A percentile compares a stretch with the other conserved stretches of the same genome.
Conservation (phyloP, 2,797 vertebrate species). For the Rhinophrynus dorsalis region DNA sequence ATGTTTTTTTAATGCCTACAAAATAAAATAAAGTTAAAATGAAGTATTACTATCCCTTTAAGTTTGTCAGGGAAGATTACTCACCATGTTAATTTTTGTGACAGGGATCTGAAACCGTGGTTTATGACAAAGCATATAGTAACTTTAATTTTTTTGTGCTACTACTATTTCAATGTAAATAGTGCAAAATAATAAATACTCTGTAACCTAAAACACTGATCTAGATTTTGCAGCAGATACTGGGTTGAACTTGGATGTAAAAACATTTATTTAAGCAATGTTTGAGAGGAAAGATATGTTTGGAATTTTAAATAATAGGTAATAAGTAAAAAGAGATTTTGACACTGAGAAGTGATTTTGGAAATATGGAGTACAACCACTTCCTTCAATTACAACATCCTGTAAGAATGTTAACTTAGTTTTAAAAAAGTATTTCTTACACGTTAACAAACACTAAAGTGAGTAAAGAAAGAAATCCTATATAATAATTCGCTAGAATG, state of each 20-base stretch:
- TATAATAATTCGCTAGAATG: too few relatives aligned
- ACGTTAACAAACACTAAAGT: too few relatives aligned
- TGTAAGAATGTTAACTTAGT: neutral
- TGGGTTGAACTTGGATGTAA: slow-evolving; percentile 9
- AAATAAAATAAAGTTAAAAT: too few relatives aligned
- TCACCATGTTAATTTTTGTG: neutral
- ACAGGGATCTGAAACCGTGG: neutral
- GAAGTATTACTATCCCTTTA: too few relatives aligned
- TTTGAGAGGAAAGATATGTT: slow-evolving; percentile 15
- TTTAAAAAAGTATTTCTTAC: too few relatives aligned
- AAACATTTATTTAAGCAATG: neutral
- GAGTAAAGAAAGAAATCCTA: too few relatives aligned
- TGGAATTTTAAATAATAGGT: slow-evolving; percentile 16
- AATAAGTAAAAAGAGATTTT: slow-evolving; percentile 25
- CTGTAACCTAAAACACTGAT: neutral
- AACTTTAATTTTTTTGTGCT: neutral
- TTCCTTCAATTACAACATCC: neutral
- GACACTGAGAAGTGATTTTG: slow-evolving; percentile 1
- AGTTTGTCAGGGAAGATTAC: too few relatives aligned
- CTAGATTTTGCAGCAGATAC: neutral
- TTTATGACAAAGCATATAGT: neutral
- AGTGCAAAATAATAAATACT: neutral
- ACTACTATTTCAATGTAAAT: neutral
- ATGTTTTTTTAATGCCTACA: too few relatives aligned
- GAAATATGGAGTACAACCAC: slow-evolving; percentile 6